These are phyloP conservation scores for Ctenomys sociabilis DNA, from an alignment of 2,113 vertebrate genomes.

Conservation along the genomic window DNA sequence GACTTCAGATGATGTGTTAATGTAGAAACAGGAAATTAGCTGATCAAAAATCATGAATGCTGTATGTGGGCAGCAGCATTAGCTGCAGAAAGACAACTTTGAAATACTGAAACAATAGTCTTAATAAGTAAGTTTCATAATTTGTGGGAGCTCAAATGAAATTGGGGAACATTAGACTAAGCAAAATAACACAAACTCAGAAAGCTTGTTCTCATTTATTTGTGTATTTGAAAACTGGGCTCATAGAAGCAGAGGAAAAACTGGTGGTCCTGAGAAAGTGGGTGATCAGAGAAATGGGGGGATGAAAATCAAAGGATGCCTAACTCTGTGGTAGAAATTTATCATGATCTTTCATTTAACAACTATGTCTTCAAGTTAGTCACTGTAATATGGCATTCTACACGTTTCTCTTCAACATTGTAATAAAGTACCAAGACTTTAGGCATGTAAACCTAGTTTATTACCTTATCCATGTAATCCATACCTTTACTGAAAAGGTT, in stretches of 20 bases:
- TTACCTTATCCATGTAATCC: neutral
- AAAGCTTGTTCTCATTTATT: neutral
- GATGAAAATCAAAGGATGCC: neutral
- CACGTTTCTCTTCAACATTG: neutral
- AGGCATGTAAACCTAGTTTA: neutral
- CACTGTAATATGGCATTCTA: neutral
- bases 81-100: neutral
- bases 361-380: neutral
- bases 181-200: neutral
- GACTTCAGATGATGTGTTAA: slow-evolving; percentile 62
- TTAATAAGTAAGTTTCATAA: neutral
- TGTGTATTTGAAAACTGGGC: neutral
- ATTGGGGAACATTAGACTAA: neutral
- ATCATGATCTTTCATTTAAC: neutral
- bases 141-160: neutral
- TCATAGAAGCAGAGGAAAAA: neutral
- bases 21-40: slow-evolving; percentile 78
- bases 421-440: neutral
- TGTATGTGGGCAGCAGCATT: neutral
- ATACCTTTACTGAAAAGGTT: neutral
- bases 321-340: neutral
- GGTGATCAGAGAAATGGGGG: neutral
- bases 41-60: slow-evolving; percentile 63
- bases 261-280: neutral
- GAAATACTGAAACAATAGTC: neutral